Evolutionary conservation across 2,888 invertebrate species (phyloP), one percentile per base, ranked within the genome.

Genomic region (Melanophora roralis): DNA sequence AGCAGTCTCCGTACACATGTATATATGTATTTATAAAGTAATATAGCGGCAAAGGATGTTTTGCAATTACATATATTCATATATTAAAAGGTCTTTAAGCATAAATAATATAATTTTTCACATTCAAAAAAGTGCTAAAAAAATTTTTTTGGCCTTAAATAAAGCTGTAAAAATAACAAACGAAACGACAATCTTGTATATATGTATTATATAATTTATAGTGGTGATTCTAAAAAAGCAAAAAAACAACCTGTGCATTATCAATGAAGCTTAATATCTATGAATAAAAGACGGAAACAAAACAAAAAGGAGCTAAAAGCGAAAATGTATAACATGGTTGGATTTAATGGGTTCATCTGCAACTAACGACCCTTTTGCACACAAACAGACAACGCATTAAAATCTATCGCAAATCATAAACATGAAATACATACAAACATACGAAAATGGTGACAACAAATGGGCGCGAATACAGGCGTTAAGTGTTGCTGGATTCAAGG

Each of bases 331-430:
- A 60, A 67, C 14, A 57, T 67, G 62, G 49, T 57, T 72, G 67
- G 67, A 36, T 72, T 76, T 76, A 80, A 80, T 80, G 75, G 62
- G 67, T 80, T 80, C 67, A 76, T 80, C 79, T 80, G 76, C 67
- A 80, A 68, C 71, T 67, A 76, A 80, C 71, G 72, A 72, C 71
- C 67, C 45, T 76, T 76, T 65, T 67, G 55, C 19, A 62, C 60
- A 71, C 36, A 60, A 47, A 40, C 53, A 62, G 9, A 45, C 67
- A 59, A 11, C n/a, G 23, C 67, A 51, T 51, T 40, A 68, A 8
- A 64, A 47, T 68, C 38, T 40, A 72, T n/a, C 45, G 43, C 68
- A 40, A 51, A 62, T 71, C 64, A 49, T 59, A 59, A 45, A 60
- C 49, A 76, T 45, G 23, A 16, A 21, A 76, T 40, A 64, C 34